Evolutionary conservation across 2,888 invertebrate genomes (phyloP), one percentile per base, ranked within the genome.

Genomic region (Philopedon plagiatum): DNA sequence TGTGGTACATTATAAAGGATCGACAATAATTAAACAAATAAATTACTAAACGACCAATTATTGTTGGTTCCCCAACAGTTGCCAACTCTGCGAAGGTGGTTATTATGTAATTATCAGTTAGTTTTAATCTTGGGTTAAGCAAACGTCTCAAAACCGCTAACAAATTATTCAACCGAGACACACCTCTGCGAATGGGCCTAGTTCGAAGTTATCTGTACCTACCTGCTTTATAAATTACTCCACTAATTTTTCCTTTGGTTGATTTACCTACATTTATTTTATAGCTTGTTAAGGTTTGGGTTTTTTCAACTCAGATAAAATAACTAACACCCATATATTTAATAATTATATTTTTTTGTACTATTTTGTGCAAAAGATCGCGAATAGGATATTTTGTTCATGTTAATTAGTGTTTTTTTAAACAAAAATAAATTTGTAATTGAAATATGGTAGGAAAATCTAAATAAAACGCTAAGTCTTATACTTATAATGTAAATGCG

Each of bases 71-170:
- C 77, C 82, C 83, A 85, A 84, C 86, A 83, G 85, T 85, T 85
- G 84, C 84, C 79, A 78, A 81, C 79, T 80, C 77, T 78, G 78
- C 80, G 80, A 85, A 85, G 83, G 85, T 85, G 83, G 85, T 86
- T 85, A 86, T 86, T 86, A 86, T 85, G 85, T 86, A 86, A 86
- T 86, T 86, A 86, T 86, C 86, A 86, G 86, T 86, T 86, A 85
- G 84, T 85, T 86, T 86, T 86, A 86, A 86, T 86, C 86, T 86
- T 82, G 83, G 86, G 85, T 86, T 86, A 86, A 86, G 86, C 86
- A 86, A 86, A 86, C 86, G 85, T 86, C 86, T 86, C 86, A 85
- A 83, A 83, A 84, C 82, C 78, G 83, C 82, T 85, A 85, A 86
- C 86, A 86, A 86, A 86, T 86, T 86, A 85, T 85, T 84, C 68